These are phyloP conservation scores for Guaruba guarouba DNA, from an alignment of 2,113 vertebrate genomes.

Conservation along the genomic window DNA sequence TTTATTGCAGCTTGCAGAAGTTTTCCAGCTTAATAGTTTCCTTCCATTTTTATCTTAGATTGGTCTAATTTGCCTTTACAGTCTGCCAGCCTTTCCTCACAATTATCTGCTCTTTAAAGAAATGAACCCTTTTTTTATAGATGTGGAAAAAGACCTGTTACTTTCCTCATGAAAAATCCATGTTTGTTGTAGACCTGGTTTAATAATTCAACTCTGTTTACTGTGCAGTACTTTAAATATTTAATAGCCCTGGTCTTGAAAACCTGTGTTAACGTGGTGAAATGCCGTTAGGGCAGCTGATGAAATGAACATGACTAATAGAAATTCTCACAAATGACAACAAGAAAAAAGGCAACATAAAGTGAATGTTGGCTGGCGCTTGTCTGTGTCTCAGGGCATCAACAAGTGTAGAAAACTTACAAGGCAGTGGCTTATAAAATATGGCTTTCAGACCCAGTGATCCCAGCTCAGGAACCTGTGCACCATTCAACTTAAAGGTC, in stretches of 20 bases:
- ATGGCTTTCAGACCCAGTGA: slow-evolving; percentile 62
- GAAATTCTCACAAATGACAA: neutral
- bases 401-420: slow-evolving; percentile 47
- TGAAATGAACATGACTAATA: neutral
- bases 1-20: neutral
- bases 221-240: neutral
- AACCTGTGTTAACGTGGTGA: neutral
- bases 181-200: neutral
- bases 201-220: neutral
- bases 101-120: neutral
- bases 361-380: neutral
- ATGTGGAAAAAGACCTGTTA: neutral
- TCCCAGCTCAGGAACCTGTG: slow-evolving; percentile 20
- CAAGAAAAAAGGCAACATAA: neutral
- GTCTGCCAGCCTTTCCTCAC: neutral
- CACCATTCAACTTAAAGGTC: slow-evolving; percentile 21
- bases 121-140: neutral
- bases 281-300: neutral
- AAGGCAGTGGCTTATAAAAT: slow-evolving; percentile 59
- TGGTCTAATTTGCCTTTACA: neutral
- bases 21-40: neutral
- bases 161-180: neutral
- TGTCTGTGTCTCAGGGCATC: neutral
- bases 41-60: neutral
- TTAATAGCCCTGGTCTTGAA: slow-evolving; percentile 6